Base-by-base conservation (phyloP, 2,113 vertebrate species). In the Aleadryas rufinucha region DNA sequence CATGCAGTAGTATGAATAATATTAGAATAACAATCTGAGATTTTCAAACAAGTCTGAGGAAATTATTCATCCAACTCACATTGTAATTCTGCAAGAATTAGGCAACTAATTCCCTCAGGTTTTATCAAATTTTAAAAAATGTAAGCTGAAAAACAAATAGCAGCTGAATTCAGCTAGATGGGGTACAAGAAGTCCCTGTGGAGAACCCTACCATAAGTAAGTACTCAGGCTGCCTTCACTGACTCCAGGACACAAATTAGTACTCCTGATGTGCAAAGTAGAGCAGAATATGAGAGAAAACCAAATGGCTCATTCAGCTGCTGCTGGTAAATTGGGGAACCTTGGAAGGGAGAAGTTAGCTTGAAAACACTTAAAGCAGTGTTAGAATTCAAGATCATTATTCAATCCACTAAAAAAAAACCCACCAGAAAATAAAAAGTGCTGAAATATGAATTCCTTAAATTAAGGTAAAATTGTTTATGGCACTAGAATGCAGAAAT, bases 71-170 rank as follows among this genome's bases (percentile, higher is more conserved):
- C 56, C 83, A 87, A 52, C n/a, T 94, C 64, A 63, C 88, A 75
- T 13, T 75, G 52, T 47, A 86, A 91, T 95, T 93, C 78, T 90
- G 7, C 53, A 63, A 66, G 54, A 90, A 90, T 94, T 93, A 91
- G 75, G 78, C 49, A 94, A 82, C 50, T 66, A 78, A 79, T 95
- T 95, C 90, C 70, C 81, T 47, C 31, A 33, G 63, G 88, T 86
- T 84, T 93, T 79, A 87, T 75, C 88, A 97, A 87, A 65, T 92
- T 86, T 93, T 86, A 20, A 63, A 61, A 94, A 94, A n/a, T 39
- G 44, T 87, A 94, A 91, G 92, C 56, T 75, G 72, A 88, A 89
- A 89, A 96, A 41, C 3, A 9, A 64, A 84, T 41, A 82, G 79
- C 49, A 80, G 66, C 61, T 41, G 77, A 90, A 82, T 95, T 89